Base-by-base conservation (phyloP, 2,888 invertebrate species). In the Lobophora halterata region DNA sequence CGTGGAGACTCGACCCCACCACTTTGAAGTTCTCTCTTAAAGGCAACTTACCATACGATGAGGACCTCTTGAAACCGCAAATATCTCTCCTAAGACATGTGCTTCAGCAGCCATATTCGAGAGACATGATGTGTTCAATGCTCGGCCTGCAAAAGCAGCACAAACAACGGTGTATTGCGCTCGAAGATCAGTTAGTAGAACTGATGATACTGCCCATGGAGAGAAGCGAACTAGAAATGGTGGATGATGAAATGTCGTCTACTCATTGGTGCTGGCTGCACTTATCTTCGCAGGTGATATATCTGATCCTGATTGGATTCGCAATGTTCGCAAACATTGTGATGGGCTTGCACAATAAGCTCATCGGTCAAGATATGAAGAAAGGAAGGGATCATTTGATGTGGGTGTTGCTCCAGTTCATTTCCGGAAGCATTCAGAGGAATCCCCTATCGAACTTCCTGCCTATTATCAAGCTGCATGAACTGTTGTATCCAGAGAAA, bases 351-450 rank as follows among this genome's bases (percentile, higher is more conserved):
- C 95, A 97, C 71, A 94, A 95, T 40, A 96, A 95, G 86, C 76
- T 96, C 18, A 90, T 93, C 23, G 93, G 93, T 3, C 89, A 93
- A 52, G 95, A 96, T 64, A 88, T 97, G 68, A 90, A 94, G 43
- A 95, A 96, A 75, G 97, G 98, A 0, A 89, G 99, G 27, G 98
- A 98, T 79, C 97, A 99, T 63, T 86, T 99, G n/a, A 99, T 99
- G 98, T 99, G 99, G 98, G 95, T 97, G 9, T 85, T 99, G 8
- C 85, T 99, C 23, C 99, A 99, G 81, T 98, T 97, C 65, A 96
- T 99, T 58, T 98, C 98, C 0, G 98, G 98, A 28, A 97, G 97
- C 65, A 97, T 97, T 61, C 97, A 97, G 73, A 93, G 97, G 57
- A 97, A 97, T 80, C 95, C 97, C 0, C 79, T 95, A 26, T 92